Evolutionary conservation across 2,888 invertebrate genomes (phyloP).

Genomic region (Crocallis elinguaria): DNA sequence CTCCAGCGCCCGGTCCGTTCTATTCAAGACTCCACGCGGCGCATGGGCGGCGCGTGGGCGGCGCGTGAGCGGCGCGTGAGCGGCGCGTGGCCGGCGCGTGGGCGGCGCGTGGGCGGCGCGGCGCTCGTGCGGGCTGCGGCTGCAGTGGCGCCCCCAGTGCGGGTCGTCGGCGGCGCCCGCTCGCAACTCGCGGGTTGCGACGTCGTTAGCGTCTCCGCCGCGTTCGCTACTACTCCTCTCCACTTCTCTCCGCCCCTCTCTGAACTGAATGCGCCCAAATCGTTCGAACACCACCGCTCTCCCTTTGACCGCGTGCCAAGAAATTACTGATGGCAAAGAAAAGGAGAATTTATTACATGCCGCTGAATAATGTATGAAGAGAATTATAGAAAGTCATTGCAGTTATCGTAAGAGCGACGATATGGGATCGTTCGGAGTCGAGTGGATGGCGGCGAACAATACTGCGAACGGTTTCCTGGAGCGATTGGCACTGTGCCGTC

Average conservation of each 20-base stretch:
- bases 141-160: constrained; percentile 46
- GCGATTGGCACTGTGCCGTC: neutral
- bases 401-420: constrained; percentile 9
- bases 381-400: constrained; percentile 27
- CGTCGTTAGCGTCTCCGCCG: constrained; percentile 27
- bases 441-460: neutral
- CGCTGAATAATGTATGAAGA: constrained; percentile 29
- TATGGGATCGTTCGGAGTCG: constrained; percentile 3
- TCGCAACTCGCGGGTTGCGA: constrained; percentile 16
- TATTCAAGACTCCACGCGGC: too few relatives aligned
- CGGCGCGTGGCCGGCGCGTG: too few relatives aligned
- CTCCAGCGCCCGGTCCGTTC: too few relatives aligned
- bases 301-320: constrained; percentile 34
- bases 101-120: neutral
- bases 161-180: constrained; percentile 32
- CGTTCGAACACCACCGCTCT: constrained; percentile 25
- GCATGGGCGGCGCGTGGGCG: too few relatives aligned
- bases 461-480: neutral
- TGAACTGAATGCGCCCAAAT: constrained; percentile 25
- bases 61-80: neutral
- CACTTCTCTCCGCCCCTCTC: constrained; percentile 7
- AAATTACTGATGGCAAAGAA: constrained; percentile 24
- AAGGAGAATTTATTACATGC: constrained; percentile 25
- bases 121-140: neutral
- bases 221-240: constrained; percentile 1